Evolutionary conservation across 1,140 invertebrate genomes (phyloP).

Genomic region (Atta texana): DNA sequence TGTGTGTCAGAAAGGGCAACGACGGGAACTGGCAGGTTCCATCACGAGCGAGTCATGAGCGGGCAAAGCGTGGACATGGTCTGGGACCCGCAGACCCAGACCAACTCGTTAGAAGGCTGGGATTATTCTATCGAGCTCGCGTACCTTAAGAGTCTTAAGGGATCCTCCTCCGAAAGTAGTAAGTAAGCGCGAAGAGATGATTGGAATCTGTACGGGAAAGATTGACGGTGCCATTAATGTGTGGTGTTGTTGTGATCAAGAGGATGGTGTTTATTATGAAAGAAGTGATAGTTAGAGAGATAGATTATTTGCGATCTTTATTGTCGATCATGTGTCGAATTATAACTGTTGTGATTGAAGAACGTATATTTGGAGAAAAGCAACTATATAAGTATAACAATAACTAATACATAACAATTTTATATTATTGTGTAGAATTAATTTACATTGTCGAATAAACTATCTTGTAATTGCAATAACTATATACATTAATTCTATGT

Average conservation of each 20-base stretch:
- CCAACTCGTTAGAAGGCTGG: constrained; percentile 92
- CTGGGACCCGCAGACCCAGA: constrained; percentile 83
- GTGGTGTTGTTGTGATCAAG: constrained; percentile 17
- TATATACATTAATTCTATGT: no score
- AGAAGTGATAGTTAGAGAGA: constrained; percentile 1
- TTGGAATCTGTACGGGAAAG: background rate
- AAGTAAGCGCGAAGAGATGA: background rate
- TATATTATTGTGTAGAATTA: no score
- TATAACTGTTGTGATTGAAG: background rate
- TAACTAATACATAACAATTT: no score
- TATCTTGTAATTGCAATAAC: no score
- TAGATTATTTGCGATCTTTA: background rate
- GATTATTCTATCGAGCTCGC: constrained; percentile 93
- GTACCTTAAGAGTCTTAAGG: constrained; percentile 89
- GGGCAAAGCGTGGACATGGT: constrained; percentile 80
- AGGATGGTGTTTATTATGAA: background rate
- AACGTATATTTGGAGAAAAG: no score
- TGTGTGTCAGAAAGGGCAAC: constrained; percentile 48
- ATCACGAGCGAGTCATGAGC: constrained; percentile 75
- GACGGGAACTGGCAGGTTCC: constrained; percentile 31
- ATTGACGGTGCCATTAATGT: background rate
- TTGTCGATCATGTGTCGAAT: background rate
- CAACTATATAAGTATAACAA: no score
- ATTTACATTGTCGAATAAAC: no score
- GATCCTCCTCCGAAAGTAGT: constrained; percentile 87